A percentile compares a stretch with the other conserved stretches of the same genome.
Evolutionary conservation across 2,888 invertebrate genomes (phyloP).

Genomic region (Ormyrus pomaceus): DNA sequence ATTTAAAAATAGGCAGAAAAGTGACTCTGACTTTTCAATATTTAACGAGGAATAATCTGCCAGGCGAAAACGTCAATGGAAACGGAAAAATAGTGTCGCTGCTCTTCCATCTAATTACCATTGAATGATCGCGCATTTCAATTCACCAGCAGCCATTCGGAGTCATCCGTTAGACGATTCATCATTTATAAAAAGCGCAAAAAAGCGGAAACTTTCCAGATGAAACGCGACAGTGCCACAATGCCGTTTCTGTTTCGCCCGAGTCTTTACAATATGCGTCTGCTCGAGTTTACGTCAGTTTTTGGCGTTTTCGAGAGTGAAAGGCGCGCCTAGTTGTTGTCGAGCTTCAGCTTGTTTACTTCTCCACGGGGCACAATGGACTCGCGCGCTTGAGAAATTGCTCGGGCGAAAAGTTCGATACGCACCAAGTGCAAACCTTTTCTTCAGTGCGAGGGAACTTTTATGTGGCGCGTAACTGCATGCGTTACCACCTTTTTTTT

Average conservation of each 20-base stretch:
- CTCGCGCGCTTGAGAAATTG: background rate
- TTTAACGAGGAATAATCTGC: too few relatives aligned
- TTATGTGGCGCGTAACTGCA: too few relatives aligned
- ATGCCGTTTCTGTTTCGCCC: constrained; percentile 36
- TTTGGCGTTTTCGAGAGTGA: constrained; percentile 18
- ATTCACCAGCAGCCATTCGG: too few relatives aligned
- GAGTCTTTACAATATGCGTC: constrained; percentile 41
- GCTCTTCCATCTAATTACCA: too few relatives aligned
- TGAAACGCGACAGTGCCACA: constrained; percentile 52
- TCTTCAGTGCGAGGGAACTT: background rate
- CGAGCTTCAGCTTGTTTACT: constrained; percentile 12
- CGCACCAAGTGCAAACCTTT: background rate
- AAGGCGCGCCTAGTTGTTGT: constrained; percentile 27
- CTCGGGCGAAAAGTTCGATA: constrained; percentile 13
- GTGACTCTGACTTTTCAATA: too few relatives aligned
- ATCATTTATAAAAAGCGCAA: background rate
- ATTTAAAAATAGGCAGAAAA: too few relatives aligned
- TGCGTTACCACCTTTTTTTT: too few relatives aligned
- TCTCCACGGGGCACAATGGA: background rate
- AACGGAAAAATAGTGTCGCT: too few relatives aligned
- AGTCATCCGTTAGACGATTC: too few relatives aligned
- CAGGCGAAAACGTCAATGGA: too few relatives aligned
- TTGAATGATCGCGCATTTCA: too few relatives aligned
- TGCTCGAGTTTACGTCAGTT: constrained; percentile 27
- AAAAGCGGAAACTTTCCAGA: constrained; percentile 13